These are phyloP conservation scores for Drosophila silvestris DNA, from an alignment of 2,888 invertebrate genomes.

Conservation along the genomic window DNA sequence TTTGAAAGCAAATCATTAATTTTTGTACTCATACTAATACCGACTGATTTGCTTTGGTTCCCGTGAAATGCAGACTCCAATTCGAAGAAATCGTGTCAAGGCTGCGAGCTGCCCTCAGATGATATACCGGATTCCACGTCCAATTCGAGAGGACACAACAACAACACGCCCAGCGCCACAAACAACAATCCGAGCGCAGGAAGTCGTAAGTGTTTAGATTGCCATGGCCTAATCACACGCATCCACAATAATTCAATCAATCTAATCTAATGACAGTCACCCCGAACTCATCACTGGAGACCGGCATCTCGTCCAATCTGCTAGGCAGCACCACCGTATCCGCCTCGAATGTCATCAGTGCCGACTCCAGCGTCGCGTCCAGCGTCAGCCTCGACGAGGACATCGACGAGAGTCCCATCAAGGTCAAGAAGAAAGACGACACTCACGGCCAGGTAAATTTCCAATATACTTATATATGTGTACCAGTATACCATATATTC, in stretches of 20 bases:
- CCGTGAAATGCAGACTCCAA: conserved; percentile 84
- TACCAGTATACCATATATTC: background rate
- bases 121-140: conserved; percentile 90
- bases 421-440: conserved; percentile 85
- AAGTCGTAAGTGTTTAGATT: conserved; percentile 80
- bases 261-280: conserved; percentile 75
- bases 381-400: conserved; percentile 85
- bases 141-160: conserved; percentile 89
- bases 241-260: conserved; percentile 1
- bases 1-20: conserved; percentile 71
- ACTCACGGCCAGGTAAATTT: conserved; percentile 79
- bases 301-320: conserved; percentile 87
- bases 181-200: conserved; percentile 89
- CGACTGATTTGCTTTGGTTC: conserved; percentile 58
- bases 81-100: conserved; percentile 91
- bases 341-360: conserved; percentile 86
- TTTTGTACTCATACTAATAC: conserved; percentile 47
- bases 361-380: conserved; percentile 86
- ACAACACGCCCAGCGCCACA: conserved; percentile 92
- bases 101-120: conserved; percentile 91
- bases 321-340: conserved; percentile 90
- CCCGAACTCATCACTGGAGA: conserved; percentile 85
- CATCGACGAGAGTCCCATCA: conserved; percentile 83
- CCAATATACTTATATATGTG: background rate
- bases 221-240: background rate